These are phyloP conservation scores for Pangasianodon hypophthalmus DNA, from an alignment of 2,113 vertebrate species.

Conservation along the genomic window DNA sequence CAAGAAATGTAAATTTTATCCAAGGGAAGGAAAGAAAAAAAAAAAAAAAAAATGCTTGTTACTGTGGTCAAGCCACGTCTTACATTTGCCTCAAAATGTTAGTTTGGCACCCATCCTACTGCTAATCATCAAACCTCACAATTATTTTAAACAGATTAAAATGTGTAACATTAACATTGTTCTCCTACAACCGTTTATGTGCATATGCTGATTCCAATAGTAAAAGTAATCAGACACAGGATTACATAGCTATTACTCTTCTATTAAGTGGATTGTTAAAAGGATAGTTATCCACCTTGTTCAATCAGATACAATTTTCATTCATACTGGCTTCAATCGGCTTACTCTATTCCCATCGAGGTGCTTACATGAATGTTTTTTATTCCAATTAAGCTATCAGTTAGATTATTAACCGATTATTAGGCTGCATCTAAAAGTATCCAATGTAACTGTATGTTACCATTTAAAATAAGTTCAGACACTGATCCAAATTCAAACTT, in stretches of 20 bases:
- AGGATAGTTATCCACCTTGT: background rate
- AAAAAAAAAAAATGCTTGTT: background rate
- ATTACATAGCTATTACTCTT: background rate
- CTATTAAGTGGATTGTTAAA: background rate
- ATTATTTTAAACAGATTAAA: background rate
- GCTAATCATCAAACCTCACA: background rate
- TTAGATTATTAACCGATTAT: background rate
- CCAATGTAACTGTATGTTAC: background rate
- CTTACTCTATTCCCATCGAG: background rate
- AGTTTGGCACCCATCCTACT: background rate
- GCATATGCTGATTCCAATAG: background rate
- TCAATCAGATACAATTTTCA: background rate
- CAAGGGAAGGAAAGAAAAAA: no score
- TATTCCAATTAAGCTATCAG: background rate
- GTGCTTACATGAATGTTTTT: background rate
- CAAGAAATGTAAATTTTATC: background rate
- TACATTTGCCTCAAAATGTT: background rate
- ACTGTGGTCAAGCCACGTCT: background rate
- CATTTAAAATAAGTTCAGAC: background rate
- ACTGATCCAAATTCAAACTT: background rate
- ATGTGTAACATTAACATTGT: background rate
- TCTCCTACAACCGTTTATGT: background rate
- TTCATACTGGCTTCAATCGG: background rate
- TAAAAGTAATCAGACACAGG: background rate
- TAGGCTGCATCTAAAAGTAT: background rate